These are phyloP conservation scores for Zapus hudsonius DNA, from an alignment of 2,113 vertebrate genomes.

Conservation along the genomic window DNA sequence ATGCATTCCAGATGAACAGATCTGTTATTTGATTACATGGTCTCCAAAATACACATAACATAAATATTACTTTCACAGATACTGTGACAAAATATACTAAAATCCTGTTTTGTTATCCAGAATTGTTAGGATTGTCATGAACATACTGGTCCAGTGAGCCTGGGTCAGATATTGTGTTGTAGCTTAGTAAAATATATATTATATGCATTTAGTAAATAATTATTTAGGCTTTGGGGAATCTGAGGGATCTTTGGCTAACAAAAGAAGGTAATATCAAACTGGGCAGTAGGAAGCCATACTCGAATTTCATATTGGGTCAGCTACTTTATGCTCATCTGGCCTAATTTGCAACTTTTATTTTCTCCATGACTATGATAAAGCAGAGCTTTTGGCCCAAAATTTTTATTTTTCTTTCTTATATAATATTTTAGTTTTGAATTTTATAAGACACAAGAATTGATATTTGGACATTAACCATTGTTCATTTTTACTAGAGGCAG, in stretches of 20 bases:
- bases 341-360: constrained; percentile 65
- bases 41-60: not conserved
- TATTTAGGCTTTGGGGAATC: not conserved
- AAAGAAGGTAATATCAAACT: constrained; percentile 55
- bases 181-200: constrained; percentile 34
- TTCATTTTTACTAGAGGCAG: constrained; percentile 53
- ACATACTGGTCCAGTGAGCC: not conserved
- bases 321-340: constrained; percentile 19
- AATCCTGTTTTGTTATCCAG: constrained; percentile 37
- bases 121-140: constrained; percentile 33
- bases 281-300: constrained; percentile 11
- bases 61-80: constrained; percentile 19
- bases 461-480: constrained; percentile 10
- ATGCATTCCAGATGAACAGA: constrained; percentile 42
- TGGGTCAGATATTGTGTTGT: constrained; percentile 21
- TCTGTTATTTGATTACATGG: constrained; percentile 50
- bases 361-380: not conserved
- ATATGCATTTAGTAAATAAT: constrained; percentile 46
- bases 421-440: constrained; percentile 51
- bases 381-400: constrained; percentile 42
- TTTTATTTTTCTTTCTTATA: constrained; percentile 39
- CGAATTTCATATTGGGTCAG: constrained; percentile 17
- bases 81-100: constrained; percentile 21
- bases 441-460: constrained; percentile 15
- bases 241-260: not conserved